Evolutionary conservation across 2,113 vertebrate genomes (phyloP).

Genomic region (Prunella fulvescens): DNA sequence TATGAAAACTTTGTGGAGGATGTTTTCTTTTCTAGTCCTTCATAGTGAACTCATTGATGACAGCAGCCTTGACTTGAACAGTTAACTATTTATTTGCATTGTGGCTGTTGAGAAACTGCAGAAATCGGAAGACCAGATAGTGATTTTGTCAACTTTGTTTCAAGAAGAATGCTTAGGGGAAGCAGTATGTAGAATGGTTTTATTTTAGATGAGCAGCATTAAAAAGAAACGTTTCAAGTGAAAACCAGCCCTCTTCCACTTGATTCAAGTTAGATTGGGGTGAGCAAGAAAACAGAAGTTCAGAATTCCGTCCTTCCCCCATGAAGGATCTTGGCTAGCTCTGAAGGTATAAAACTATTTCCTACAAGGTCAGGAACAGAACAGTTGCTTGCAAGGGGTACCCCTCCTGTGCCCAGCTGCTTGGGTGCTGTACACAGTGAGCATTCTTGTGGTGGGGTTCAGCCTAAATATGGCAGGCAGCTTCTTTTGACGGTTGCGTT

Average conservation of each 20-base stretch:
- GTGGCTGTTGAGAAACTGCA: neutral
- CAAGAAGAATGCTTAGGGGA: neutral
- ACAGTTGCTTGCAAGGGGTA: neutral
- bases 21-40: neutral
- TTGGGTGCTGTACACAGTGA: neutral
- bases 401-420: neutral
- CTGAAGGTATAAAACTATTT: neutral
- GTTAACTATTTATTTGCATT: neutral
- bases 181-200: neutral
- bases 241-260: neutral
- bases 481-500: neutral
- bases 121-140: neutral
- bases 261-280: neutral
- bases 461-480: neutral
- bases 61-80: neutral
- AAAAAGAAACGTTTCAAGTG: neutral
- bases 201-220: neutral
- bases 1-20: neutral
- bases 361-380: neutral
- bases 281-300: neutral
- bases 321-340: neutral
- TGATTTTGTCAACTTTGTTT: neutral
- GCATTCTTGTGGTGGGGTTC: neutral
- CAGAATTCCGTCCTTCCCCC: neutral
- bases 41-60: conserved; percentile 3